phyloP scores from a whole-genome alignment of 2,113 vertebrate species.

The Apeltes quadracus region DNA sequence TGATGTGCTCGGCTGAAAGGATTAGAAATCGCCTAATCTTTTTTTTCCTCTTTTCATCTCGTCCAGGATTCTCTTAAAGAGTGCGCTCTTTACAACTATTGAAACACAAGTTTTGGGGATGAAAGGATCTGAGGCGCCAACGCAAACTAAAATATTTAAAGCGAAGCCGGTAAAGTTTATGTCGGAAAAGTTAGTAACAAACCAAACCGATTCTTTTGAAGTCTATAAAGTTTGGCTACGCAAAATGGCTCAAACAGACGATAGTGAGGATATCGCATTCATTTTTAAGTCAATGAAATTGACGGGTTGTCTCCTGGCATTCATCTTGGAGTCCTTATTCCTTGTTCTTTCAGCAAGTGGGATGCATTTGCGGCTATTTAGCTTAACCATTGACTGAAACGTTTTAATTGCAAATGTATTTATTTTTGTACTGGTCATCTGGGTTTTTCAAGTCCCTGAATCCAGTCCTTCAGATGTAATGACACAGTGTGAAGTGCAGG shows the following conservation, averaged over 20 bases:
- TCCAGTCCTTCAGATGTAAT: background rate
- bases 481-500: conserved; percentile 6
- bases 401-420: conserved; percentile 39
- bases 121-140: conserved; percentile 1
- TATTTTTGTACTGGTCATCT: conserved; percentile 22
- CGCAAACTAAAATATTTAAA: conserved; percentile 14
- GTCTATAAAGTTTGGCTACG: background rate
- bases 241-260: background rate
- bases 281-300: conserved; percentile 18
- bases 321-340: background rate
- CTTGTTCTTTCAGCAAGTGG: background rate
- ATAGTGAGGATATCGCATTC: background rate
- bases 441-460: background rate
- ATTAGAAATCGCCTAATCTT: conserved; percentile 6
- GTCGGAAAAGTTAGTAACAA: background rate
- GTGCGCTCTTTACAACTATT: conserved; percentile 25
- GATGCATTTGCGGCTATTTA: background rate
- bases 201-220: background rate
- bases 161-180: background rate
- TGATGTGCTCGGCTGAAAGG: conserved; percentile 18
- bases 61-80: conserved; percentile 49
- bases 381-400: conserved; percentile 15
- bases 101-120: conserved; percentile 6
- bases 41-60: conserved; percentile 2
- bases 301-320: background rate